Conservation (phyloP, 2,888 invertebrate genomes). For the Pinctada fucata region DNA sequence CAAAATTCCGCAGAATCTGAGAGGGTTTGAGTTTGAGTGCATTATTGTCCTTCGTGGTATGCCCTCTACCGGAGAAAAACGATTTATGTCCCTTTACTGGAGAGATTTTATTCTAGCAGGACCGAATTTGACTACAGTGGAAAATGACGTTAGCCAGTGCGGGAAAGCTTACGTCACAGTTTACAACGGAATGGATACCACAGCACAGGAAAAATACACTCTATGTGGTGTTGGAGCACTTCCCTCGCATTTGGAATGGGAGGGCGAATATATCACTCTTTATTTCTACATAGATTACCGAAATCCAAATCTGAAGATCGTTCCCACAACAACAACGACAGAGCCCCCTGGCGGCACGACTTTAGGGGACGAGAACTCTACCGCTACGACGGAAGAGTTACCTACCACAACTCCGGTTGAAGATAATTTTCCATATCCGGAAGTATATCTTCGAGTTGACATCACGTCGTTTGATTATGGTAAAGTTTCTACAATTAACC, state of each 20-base stretch:
- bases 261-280: slow-evolving; percentile 48
- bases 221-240: slow-evolving; percentile 50
- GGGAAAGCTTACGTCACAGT: slow-evolving; percentile 56
- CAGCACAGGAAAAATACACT: slow-evolving; percentile 31
- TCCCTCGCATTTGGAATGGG: slow-evolving; percentile 47
- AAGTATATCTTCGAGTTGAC: slow-evolving; percentile 48
- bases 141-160: slow-evolving; percentile 32
- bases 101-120: slow-evolving; percentile 49
- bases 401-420: slow-evolving; percentile 13
- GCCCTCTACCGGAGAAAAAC: slow-evolving; percentile 38
- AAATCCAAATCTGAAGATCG: slow-evolving; percentile 9
- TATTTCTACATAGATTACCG: slow-evolving; percentile 50
- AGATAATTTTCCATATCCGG: slow-evolving; percentile 45
- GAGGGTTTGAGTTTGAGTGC: slow-evolving; percentile 44
- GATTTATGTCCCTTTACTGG: slow-evolving; percentile 51
- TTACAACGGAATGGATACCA: slow-evolving; percentile 39
- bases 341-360: slow-evolving; percentile 12
- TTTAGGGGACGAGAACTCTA: background rate
- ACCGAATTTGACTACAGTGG: slow-evolving; percentile 33
- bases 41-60: slow-evolving; percentile 49
- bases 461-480: slow-evolving; percentile 52
- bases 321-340: background rate
- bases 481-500: slow-evolving; percentile 17
- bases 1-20: slow-evolving; percentile 27
- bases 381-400: slow-evolving; percentile 6